phyloP scores from a whole-genome alignment of 2,797 vertebrate species.

The Sebastolobus altivelis region DNA sequence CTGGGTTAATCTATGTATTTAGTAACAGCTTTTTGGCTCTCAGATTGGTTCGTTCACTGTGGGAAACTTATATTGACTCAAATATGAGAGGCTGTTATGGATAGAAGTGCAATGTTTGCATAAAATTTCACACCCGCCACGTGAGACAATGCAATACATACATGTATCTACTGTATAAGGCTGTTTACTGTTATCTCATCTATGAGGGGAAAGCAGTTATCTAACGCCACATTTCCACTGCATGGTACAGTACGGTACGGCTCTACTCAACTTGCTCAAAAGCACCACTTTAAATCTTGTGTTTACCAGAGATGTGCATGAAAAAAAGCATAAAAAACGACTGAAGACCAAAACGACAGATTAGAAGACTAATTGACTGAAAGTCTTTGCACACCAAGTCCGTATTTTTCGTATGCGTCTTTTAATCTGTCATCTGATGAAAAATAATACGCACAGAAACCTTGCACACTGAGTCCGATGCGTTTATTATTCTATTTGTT shows the following conservation, averaged over 20 bases:
- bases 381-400: too few species aligned
- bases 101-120: slow-evolving; percentile 5
- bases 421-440: too few species aligned
- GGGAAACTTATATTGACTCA: neutral
- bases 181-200: slow-evolving; percentile 3
- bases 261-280: neutral
- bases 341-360: too few species aligned
- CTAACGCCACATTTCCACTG: neutral
- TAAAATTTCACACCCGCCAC: slow-evolving; percentile 1
- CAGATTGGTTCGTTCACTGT: slow-evolving; percentile 1
- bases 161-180: neutral
- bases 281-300: too few species aligned
- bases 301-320: too few species aligned
- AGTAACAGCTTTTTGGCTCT: slow-evolving; percentile 4
- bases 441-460: too few species aligned
- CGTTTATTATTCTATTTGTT: too few species aligned
- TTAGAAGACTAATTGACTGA: too few species aligned
- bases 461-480: too few species aligned
- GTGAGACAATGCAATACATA: slow-evolving; percentile 2
- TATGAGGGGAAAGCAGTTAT: neutral
- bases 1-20: neutral
- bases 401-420: too few species aligned
- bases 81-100: neutral
- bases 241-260: rapidly evolving
- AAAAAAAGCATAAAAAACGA: too few species aligned